Percentiles rank a stretch among this genome's conserved stretches.
These are phyloP conservation scores for Stegana nigrithorax DNA, from an alignment of 2,888 invertebrate genomes.

Conservation along the genomic window DNA sequence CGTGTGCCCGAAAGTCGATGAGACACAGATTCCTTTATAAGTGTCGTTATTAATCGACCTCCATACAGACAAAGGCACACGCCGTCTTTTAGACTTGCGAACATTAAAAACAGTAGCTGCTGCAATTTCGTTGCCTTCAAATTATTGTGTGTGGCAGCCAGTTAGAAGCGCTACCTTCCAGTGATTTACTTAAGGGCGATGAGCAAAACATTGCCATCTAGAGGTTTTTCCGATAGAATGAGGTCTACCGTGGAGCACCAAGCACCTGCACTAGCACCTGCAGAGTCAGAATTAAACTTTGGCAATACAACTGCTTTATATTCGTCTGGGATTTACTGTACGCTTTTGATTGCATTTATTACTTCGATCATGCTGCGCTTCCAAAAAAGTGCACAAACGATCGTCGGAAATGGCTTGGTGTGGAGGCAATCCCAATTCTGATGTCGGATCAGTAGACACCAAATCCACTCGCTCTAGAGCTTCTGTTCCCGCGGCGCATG, in stretches of 20 bases:
- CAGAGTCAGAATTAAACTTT: neutral
- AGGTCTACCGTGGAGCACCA: neutral
- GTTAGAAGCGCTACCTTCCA: conserved; percentile 20
- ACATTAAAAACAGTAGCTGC: conserved; percentile 7
- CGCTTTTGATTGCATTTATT: neutral
- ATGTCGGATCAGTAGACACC: too few species aligned
- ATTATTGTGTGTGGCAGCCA: conserved; percentile 17
- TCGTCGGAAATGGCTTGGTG: conserved; percentile 1
- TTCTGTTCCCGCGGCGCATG: too few species aligned
- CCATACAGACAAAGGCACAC: neutral
- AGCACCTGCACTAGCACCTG: neutral
- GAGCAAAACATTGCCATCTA: conserved; percentile 9
- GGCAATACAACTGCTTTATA: neutral
- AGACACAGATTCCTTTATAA: neutral
- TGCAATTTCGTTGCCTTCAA: conserved; percentile 7
- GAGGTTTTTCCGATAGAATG: neutral
- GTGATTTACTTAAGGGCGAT: conserved; percentile 19
- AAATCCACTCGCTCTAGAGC: too few species aligned
- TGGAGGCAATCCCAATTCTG: conserved; percentile 21
- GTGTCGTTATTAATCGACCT: neutral
- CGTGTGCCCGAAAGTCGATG: conserved; percentile 4
- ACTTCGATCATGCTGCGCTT: conserved; percentile 13
- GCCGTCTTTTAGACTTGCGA: neutral
- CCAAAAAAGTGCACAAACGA: conserved; percentile 11
- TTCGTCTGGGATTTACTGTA: neutral